These are phyloP conservation scores for Apomyelois bistriatella DNA, from an alignment of 2,888 invertebrate species.

Conservation along the genomic window DNA sequence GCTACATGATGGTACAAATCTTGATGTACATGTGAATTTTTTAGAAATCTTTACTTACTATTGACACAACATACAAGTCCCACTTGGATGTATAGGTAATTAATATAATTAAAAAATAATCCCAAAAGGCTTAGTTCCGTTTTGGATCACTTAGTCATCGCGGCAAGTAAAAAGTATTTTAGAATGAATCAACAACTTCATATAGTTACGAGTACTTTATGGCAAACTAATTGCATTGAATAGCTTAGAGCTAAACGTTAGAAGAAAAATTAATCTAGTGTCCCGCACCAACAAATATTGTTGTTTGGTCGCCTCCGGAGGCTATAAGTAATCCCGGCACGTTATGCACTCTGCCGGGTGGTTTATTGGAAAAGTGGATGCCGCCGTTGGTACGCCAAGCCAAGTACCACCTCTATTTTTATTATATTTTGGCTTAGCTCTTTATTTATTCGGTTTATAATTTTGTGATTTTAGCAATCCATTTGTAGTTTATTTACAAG, in stretches of 20 bases:
- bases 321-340: constrained; percentile 73
- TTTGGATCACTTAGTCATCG: too few relatives aligned
- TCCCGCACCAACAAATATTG: constrained; percentile 68
- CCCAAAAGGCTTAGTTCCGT: too few relatives aligned
- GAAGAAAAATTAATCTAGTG: constrained; percentile 72
- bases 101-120: too few relatives aligned
- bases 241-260: constrained; percentile 53
- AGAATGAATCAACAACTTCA: too few relatives aligned
- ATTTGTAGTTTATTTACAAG: not conserved
- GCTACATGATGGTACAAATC: too few relatives aligned
- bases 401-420: constrained; percentile 22
- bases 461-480: too few relatives aligned
- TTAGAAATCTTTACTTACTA: too few relatives aligned
- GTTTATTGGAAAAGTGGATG: constrained; percentile 69
- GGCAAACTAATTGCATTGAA: constrained; percentile 36
- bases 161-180: too few relatives aligned
- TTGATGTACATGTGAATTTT: too few relatives aligned
- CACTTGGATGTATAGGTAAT: too few relatives aligned
- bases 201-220: not conserved
- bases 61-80: too few relatives aligned
- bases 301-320: constrained; percentile 63
- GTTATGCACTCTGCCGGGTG: constrained; percentile 64
- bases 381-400: constrained; percentile 38
- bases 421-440: constrained; percentile 4
- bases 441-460: not conserved